Conservation (phyloP, 2,888 invertebrate species). For the Silvanus unidentatus region DNA sequence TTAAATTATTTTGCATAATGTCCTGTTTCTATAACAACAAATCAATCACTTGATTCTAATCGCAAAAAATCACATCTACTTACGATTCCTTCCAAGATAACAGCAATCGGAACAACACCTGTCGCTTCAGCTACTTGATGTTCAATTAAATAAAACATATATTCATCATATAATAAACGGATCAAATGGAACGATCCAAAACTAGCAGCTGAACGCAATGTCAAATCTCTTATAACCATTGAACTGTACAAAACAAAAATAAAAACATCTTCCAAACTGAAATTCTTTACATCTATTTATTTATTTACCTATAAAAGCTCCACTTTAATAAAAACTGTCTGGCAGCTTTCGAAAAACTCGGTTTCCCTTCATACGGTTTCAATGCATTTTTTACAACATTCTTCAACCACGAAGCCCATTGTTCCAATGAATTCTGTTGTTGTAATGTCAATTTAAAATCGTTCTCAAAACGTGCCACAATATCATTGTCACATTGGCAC, state of each 20-base stretch:
- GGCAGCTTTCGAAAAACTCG: conserved; percentile 78
- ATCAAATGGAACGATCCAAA: conserved; percentile 99
- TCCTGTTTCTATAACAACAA: conserved; percentile 41
- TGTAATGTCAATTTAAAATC: conserved; percentile 91
- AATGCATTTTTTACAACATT: conserved; percentile 85
- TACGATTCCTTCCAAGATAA: conserved; percentile 69
- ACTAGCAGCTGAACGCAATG: conserved; percentile 91
- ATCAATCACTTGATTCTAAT: neutral
- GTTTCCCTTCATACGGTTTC: conserved; percentile 78
- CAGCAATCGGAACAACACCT: conserved; percentile 89
- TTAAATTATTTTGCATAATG: conserved; percentile 40
- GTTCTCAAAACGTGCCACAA: conserved; percentile 72
- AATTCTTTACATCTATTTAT: too few relatives aligned
- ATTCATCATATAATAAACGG: conserved; percentile 95
- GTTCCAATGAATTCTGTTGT: conserved; percentile 88
- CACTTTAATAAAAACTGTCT: conserved; percentile 94
- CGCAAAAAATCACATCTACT: conserved; percentile 25
- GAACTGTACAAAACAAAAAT: conserved; percentile 57
- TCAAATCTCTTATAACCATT: conserved; percentile 95
- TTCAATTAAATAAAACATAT: conserved; percentile 98
- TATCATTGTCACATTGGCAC: conserved; percentile 84
- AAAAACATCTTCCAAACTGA: neutral
- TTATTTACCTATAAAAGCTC: conserved; percentile 95
- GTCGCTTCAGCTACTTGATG: conserved; percentile 90
- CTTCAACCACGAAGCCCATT: conserved; percentile 98